Percentiles rank a stretch among this genome's conserved stretches.
Evolutionary conservation across 2,797 vertebrate species (phyloP).

Genomic region (Cyprinella venusta): DNA sequence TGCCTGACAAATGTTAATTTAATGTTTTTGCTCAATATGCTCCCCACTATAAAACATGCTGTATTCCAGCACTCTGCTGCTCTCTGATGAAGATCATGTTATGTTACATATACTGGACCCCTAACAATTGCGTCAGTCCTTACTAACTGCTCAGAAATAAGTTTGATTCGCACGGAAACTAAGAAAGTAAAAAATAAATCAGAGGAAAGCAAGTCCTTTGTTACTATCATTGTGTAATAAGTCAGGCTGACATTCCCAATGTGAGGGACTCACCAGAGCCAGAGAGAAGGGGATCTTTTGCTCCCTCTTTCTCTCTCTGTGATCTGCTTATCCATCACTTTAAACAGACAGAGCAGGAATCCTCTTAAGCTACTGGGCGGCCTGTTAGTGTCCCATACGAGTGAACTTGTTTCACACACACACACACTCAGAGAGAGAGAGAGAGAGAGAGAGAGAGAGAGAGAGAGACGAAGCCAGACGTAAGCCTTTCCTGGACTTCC

Average conservation of each 20-base stretch:
- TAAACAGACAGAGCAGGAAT: conserved; percentile 54
- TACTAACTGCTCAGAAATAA: background rate
- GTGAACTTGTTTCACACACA: conserved; percentile 49
- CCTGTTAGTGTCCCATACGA: conserved; percentile 51
- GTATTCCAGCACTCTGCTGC: background rate
- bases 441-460: too few species aligned
- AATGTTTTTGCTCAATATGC: background rate
- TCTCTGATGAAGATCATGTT: background rate
- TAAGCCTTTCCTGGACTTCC: conserved; percentile 13
- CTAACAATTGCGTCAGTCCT: background rate
- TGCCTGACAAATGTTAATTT: background rate
- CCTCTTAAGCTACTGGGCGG: conserved; percentile 53
- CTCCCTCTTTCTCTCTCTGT: conserved; percentile 42
- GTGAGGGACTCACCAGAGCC: conserved; percentile 32
- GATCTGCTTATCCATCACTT: conserved; percentile 54
- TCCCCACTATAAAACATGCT: background rate
- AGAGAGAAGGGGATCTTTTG: background rate
- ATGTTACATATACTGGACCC: background rate
- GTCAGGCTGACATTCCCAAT: conserved; percentile 32
- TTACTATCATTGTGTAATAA: conserved; percentile 21
- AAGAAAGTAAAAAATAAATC: background rate
- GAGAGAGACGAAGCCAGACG: conserved; percentile 11
- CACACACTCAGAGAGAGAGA: conserved; percentile 11
- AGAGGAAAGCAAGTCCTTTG: conserved; percentile 17
- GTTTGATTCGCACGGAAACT: background rate